phyloP scores from a whole-genome alignment of 2,113 vertebrate species.

The Sturnira hondurensis region DNA sequence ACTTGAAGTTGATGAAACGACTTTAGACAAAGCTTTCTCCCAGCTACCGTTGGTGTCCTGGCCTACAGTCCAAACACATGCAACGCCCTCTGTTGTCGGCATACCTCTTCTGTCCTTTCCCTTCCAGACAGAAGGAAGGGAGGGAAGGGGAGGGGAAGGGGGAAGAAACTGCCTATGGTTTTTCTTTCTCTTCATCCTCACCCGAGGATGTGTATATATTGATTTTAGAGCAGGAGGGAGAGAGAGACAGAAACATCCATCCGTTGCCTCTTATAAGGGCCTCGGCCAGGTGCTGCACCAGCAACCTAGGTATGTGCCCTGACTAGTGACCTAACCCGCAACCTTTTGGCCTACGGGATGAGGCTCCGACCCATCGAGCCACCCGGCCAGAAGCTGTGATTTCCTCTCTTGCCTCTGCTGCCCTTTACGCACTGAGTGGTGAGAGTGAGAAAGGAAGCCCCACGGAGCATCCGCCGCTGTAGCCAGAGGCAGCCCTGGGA shows the following conservation, averaged over 20 bases:
- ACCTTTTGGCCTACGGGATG: no score
- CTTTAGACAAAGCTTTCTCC: background rate
- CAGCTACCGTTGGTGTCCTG: rapidly evolving
- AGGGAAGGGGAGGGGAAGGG: background rate
- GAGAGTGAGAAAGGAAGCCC: background rate
- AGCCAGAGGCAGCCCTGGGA: background rate
- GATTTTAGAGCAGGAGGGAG: no score
- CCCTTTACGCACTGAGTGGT: background rate
- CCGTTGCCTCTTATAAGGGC: no score
- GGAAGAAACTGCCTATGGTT: background rate
- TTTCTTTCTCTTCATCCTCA: background rate
- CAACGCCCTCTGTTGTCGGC: background rate
- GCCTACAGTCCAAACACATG: background rate
- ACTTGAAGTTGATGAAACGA: background rate
- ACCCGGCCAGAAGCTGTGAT: no score
- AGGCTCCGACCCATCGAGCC: no score
- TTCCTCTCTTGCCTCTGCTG: background rate
- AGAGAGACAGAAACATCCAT: no score
- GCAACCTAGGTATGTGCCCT: no score
- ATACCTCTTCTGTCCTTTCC: no score
- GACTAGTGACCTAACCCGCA: no score
- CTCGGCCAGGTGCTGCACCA: no score
- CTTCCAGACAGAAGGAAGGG: background rate
- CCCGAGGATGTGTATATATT: no score
- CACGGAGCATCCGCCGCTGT: rapidly evolving